Percentiles rank a stretch among this genome's conserved stretches.
Evolutionary conservation across 2,113 vertebrate species (phyloP).

Genomic region (Neotoma lepida): DNA sequence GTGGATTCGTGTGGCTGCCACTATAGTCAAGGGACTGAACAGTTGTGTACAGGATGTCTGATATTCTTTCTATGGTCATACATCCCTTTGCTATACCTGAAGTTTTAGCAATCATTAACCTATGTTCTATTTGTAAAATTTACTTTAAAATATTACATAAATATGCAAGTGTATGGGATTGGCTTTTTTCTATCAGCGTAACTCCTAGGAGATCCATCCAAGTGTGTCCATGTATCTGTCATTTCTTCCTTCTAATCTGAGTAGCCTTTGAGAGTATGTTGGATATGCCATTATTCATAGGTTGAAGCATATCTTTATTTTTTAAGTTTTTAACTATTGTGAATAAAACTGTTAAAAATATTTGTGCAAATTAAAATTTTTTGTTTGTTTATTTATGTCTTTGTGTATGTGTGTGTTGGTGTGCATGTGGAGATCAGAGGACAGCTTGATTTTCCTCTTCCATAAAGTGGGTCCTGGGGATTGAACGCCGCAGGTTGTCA

Average conservation of each 20-base stretch:
- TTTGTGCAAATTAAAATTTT: not conserved
- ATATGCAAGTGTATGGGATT: not conserved
- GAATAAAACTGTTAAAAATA: slow-evolving; percentile 26
- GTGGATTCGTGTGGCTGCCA: not conserved
- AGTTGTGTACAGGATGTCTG: not conserved
- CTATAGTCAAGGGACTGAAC: not conserved
- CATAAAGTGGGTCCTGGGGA: not conserved
- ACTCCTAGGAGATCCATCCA: not conserved
- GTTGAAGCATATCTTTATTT: not conserved
- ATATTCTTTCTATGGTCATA: not conserved
- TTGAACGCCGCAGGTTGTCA: not conserved
- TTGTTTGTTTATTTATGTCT: not conserved
- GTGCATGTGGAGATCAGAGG: not conserved
- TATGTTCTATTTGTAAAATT: not conserved
- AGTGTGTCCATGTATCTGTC: not conserved
- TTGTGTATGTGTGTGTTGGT: not conserved
- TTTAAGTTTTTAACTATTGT: not conserved
- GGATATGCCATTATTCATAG: not conserved
- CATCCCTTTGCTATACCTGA: not conserved
- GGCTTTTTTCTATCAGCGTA: not conserved
- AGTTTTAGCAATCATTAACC: not conserved
- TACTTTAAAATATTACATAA: not conserved
- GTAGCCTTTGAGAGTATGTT: not conserved
- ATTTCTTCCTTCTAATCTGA: not conserved
- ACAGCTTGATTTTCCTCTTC: not conserved